These are phyloP conservation scores for Hapalemur alaotrensis DNA, from an alignment of 2,797 vertebrate genomes.

Conservation along the genomic window DNA sequence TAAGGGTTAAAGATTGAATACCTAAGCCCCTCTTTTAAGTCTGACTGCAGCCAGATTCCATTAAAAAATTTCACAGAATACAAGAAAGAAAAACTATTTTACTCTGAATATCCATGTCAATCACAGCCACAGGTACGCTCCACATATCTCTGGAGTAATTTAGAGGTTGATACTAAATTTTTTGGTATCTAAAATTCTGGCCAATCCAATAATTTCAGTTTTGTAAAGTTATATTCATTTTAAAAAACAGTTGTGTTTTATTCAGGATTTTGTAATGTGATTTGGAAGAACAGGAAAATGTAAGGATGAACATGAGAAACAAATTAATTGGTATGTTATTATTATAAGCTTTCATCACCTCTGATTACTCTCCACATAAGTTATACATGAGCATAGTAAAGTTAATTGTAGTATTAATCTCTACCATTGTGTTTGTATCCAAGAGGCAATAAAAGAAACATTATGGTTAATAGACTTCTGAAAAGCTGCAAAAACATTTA, in stretches of 20 bases:
- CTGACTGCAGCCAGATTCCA: background rate
- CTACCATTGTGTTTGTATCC: background rate
- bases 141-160: background rate
- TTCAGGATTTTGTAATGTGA: background rate
- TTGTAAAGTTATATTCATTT: constrained; percentile 43
- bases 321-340: background rate
- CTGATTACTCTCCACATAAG: background rate
- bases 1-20: background rate
- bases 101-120: background rate
- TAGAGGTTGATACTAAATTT: background rate
- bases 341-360: background rate
- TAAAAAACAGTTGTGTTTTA: background rate
- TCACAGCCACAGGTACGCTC: background rate
- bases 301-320: background rate
- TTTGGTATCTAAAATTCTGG: background rate
- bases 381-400: constrained; percentile 4
- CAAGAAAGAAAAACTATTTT: background rate
- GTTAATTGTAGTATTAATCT: constrained; percentile 14
- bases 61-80: constrained; percentile 7
- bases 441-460: background rate
- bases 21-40: background rate
- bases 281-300: background rate
- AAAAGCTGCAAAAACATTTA: background rate
- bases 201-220: background rate
- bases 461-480: background rate